Percentiles rank a stretch among this genome's conserved stretches.
These are phyloP conservation scores for Heterochromis multidens DNA, from an alignment of 2,113 vertebrate genomes.

Conservation along the genomic window DNA sequence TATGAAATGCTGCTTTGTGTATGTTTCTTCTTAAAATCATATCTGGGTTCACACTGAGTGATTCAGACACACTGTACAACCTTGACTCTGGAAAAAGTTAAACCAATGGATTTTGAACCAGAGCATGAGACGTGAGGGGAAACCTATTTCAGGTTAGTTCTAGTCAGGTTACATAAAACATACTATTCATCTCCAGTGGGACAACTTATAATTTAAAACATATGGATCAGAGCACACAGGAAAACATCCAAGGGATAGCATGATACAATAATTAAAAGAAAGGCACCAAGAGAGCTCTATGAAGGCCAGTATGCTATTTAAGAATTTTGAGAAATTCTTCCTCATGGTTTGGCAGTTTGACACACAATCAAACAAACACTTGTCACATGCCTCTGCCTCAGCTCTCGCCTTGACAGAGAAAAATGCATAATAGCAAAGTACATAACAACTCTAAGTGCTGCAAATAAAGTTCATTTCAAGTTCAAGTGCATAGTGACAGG, in stretches of 20 bases:
- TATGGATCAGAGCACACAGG: not conserved
- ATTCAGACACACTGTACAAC: not conserved
- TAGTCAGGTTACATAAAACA: not conserved
- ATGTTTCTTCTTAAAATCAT: not conserved
- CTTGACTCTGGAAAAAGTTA: not conserved
- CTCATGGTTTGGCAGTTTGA: not conserved
- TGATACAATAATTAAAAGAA: not conserved
- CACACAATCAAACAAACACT: not conserved
- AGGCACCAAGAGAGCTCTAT: not conserved
- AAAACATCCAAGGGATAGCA: not conserved
- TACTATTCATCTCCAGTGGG: not conserved
- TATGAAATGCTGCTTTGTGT: slow-evolving; percentile 10
- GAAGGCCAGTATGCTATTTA: not conserved
- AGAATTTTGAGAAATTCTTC: not conserved
- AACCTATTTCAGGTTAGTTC: not conserved
- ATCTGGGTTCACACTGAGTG: slow-evolving; percentile 14
- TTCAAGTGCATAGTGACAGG: not conserved
- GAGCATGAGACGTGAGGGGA: no score
- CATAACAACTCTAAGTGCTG: not conserved
- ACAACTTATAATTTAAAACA: not conserved
- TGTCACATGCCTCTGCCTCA: not conserved
- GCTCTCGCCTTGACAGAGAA: not conserved
- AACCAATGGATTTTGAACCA: not conserved
- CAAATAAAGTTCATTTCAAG: not conserved
- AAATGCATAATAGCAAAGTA: not conserved